Conservation (phyloP, 2,888 invertebrate species). For the Ornithoptera alexandrae region DNA sequence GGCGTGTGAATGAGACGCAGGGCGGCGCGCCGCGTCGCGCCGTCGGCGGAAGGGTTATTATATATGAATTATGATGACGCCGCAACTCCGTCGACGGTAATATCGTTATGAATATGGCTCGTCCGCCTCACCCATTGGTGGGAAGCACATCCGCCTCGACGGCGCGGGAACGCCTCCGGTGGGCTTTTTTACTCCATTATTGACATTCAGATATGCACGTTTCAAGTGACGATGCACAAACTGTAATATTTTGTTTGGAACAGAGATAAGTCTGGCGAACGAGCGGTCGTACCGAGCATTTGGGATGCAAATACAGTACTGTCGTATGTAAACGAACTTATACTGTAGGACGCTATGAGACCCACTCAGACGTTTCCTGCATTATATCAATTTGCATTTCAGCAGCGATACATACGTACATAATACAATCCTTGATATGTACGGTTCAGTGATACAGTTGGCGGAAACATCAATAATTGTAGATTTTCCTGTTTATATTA, state of each 20-base stretch:
- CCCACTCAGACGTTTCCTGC: conserved; percentile 80
- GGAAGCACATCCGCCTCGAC: conserved; percentile 74
- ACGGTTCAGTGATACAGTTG: conserved; percentile 12
- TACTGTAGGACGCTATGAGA: conserved; percentile 76
- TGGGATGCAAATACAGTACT: conserved; percentile 78
- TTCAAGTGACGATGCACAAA: conserved; percentile 75
- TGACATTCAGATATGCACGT: conserved; percentile 79
- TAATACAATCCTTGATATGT: conserved; percentile 19
- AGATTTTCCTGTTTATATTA: conserved; percentile 14
- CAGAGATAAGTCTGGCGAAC: conserved; percentile 70
- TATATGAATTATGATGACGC: conserved; percentile 80
- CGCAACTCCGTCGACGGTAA: conserved; percentile 75
- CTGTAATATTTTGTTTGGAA: conserved; percentile 76
- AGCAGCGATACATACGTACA: conserved; percentile 49
- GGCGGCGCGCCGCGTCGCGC: conserved; percentile 57
- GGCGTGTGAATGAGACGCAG: conserved; percentile 69
- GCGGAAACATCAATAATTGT: conserved; percentile 18
- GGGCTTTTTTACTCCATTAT: conserved; percentile 78
- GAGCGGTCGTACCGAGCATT: conserved; percentile 71
- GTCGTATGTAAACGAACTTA: conserved; percentile 80
- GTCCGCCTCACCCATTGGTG: conserved; percentile 75
- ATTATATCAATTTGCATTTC: conserved; percentile 80
- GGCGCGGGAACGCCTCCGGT: conserved; percentile 75
- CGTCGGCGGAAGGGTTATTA: conserved; percentile 77
- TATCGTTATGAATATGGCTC: conserved; percentile 80